Evolutionary conservation across 2,113 vertebrate genomes (phyloP), one percentile per base, ranked within the genome.

Genomic region (Paracanthobrama guichenoti): DNA sequence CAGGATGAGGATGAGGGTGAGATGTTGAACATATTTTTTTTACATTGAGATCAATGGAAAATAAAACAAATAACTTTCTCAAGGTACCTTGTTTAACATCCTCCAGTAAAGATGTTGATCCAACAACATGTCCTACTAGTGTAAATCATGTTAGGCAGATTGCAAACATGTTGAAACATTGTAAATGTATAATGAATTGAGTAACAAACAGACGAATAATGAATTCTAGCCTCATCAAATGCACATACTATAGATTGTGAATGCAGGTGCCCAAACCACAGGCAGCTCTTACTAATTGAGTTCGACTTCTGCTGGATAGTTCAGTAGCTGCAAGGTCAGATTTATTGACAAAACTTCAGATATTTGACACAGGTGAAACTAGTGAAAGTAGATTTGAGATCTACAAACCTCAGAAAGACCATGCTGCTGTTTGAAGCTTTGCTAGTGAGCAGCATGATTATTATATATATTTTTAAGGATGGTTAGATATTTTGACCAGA

Each of bases 221-320:
- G 60, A 31, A 67, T 67, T 48, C 9, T 22, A 67, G 26, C 60
- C 60, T 57, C 8, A 3, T 71, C 28, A 82, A n/a, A 82, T 69
- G 31, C 13, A 42, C 64, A 42, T 12, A 28, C 46, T 31, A 75
- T 50, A 39, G 64, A 69, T 79, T 46, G 48, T 39, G 64, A 82
- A n/a, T 18, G 12, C 22, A 55, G 7, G 26, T 35, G 6, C 2
- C 20, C 20, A 81, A 71, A 55, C 10, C 79, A 35, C 64, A 55
- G 46, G 57, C 31, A 42, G 48, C 66, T 57, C 22, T 69, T 55
- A 66, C 62, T 82, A 71, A 82, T 71, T 57, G 66, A 82, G 66
- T 42, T 57, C 22, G 66, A 71, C 79, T 71, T 48, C 35, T 57
- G 66, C 66, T 42, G 22, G 26, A 42, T 71, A 82, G 28, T 71